These are phyloP conservation scores for Hedya salicella DNA, from an alignment of 2,888 invertebrate species.

Conservation along the genomic window DNA sequence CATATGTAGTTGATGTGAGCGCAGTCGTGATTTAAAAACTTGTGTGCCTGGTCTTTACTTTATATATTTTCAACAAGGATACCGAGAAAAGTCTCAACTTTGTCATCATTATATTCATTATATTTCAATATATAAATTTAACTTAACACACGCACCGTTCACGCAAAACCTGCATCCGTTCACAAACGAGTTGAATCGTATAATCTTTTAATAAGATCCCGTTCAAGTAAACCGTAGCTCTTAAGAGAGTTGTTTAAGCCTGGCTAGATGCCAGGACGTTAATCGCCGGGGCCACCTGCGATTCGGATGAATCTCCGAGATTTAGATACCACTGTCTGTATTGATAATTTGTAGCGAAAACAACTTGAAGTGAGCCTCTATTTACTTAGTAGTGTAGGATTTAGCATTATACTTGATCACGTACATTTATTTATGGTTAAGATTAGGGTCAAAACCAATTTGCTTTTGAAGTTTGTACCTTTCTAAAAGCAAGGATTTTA, in stretches of 20 bases:
- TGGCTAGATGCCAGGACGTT: constrained; percentile 63
- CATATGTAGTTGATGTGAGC: neutral
- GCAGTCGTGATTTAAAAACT: constrained; percentile 12
- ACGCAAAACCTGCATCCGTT: constrained; percentile 28
- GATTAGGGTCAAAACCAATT: neutral
- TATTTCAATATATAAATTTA: too few species aligned
- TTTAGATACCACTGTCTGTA: constrained; percentile 36
- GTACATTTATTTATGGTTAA: too few species aligned
- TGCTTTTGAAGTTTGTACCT: constrained; percentile 2
- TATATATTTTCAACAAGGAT: too few species aligned
- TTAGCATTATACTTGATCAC: neutral
- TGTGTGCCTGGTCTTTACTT: neutral
- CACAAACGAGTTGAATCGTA: constrained; percentile 24
- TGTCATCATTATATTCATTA: neutral
- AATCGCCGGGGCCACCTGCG: constrained; percentile 63
- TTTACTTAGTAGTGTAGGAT: neutral
- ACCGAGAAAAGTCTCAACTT: neutral
- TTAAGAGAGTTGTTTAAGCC: constrained; percentile 45
- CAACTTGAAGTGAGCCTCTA: constrained; percentile 12
- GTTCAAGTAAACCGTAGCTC: constrained; percentile 51
- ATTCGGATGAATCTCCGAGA: constrained; percentile 47
- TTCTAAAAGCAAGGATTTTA: constrained; percentile 14
- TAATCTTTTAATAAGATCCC: constrained; percentile 42
- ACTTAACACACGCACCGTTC: constrained; percentile 17
- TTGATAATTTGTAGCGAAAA: constrained; percentile 38